Base-by-base conservation (phyloP, 1,140 invertebrate genomes). In the Meloidogyne exigua region DNA sequence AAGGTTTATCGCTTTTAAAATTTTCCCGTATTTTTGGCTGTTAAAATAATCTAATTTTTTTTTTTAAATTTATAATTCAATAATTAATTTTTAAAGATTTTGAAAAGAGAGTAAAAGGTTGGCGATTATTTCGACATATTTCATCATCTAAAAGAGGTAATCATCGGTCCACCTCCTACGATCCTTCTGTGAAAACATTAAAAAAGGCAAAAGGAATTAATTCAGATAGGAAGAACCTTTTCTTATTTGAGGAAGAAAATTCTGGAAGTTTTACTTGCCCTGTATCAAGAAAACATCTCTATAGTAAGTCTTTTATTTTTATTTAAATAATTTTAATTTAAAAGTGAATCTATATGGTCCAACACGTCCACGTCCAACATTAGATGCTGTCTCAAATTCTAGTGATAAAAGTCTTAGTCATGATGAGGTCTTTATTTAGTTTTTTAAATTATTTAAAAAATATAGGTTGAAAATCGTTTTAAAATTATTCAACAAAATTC, bases 401-500 rank as follows among this genome's bases (percentile, higher is more conserved):
- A 71, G 62, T 39, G 57, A 72, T 65, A 57, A 57, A 21, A 76
- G 69, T 26, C 25, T 69, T 21, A 76, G 75, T 75, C 69, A 71
- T 26, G 75, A 78, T 69, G 76, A 73, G 57, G 72, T 73, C 13
- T n/a, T 23, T 13, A 15, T 32, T 64, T 26, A 23, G 23, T 5
- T 64, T 18, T 9, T 42, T 21, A 65, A 32, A 21, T 28, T 23
- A 28, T 49, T 23, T 77, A 18, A 23, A 39, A 79, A 13, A 79
- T 75, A 7, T 67, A 82, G 66, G 28, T 82, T 10, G 28, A 63
- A n/a, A 39, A 57, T 28, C 78, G 78, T 1, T 82, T 72, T 57
- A 44, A 80, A 44, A 21, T 44, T 7, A 83, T 82, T 28, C n/a
- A 79, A 28, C 66, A 78, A 68, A 72, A 75, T 39, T 82, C 80